These are phyloP conservation scores for Conus canariensis DNA, from an alignment of 2,888 invertebrate genomes.

Conservation along the genomic window DNA sequence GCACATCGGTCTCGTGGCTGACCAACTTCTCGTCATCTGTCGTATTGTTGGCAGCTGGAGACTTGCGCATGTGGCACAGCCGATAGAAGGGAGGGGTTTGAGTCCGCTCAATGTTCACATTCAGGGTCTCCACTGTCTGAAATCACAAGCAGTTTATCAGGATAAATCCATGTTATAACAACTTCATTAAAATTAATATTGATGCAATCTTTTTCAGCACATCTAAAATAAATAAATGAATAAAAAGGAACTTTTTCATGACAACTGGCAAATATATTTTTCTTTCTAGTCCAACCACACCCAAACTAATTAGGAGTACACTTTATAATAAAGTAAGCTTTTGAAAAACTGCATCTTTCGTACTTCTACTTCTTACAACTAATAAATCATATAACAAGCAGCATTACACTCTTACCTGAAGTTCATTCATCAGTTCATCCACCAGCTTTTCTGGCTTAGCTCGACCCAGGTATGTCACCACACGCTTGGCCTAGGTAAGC, in stretches of 20 bases:
- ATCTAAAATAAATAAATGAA: too few species aligned
- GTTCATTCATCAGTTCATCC: slow-evolving; percentile 97
- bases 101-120: slow-evolving; percentile 96
- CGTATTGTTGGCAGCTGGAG: slow-evolving; percentile 59
- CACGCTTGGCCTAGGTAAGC: slow-evolving; percentile 90
- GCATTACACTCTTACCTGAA: slow-evolving; percentile 82
- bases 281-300: too few species aligned
- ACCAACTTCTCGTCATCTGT: slow-evolving; percentile 81
- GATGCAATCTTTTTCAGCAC: too few species aligned
- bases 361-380: too few species aligned
- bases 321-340: too few species aligned
- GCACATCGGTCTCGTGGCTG: slow-evolving; percentile 79
- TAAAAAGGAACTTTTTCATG: too few species aligned
- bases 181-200: too few species aligned
- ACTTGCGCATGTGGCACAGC: slow-evolving; percentile 83
- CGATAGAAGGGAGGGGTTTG: slow-evolving; percentile 99
- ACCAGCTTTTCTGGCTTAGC: slow-evolving; percentile 94
- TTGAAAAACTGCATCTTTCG: too few species aligned
- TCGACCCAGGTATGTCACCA: slow-evolving; percentile 94
- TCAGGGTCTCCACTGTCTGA: slow-evolving; percentile 94
- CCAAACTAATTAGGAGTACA: too few species aligned
- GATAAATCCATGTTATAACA: too few species aligned
- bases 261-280: too few species aligned
- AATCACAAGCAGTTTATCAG: neutral
- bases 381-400: too few species aligned